Evolutionary conservation across 1,140 invertebrate species (phyloP).

Genomic region (Paraescarpia echinospica): DNA sequence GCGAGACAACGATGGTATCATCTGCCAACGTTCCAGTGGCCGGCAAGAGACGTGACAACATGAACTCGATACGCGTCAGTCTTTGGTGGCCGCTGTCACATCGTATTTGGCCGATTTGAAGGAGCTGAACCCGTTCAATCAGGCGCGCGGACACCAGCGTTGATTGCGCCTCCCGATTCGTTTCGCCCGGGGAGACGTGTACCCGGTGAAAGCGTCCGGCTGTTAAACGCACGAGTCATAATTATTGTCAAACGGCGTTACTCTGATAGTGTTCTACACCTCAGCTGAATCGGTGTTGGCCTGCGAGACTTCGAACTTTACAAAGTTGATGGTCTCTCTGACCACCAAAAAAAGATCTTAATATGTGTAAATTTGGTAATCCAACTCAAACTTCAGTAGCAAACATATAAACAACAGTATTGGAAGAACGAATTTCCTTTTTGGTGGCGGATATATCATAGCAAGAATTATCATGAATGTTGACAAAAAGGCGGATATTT

Average conservation of each 20-base stretch:
- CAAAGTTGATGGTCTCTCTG: too few species aligned
- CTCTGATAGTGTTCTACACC: too few species aligned
- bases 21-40: not conserved
- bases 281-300: too few species aligned
- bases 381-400: too few species aligned
- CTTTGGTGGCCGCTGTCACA: constrained; percentile 3
- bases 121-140: not conserved
- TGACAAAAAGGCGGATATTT: too few species aligned
- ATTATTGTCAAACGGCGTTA: not conserved
- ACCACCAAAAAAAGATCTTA: too few species aligned
- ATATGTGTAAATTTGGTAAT: too few species aligned
- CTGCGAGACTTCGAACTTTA: too few species aligned
- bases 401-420: too few species aligned
- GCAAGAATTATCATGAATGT: too few species aligned
- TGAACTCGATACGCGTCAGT: not conserved
- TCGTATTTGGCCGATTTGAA: not conserved
- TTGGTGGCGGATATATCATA: too few species aligned
- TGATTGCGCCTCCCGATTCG: not conserved
- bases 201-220: not conserved
- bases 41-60: not conserved
- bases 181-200: not conserved
- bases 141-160: not conserved
- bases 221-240: not conserved
- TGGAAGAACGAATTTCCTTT: too few species aligned
- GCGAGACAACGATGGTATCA: not conserved